Conservation (phyloP, 2,113 vertebrate genomes). For the Poecile atricapillus region DNA sequence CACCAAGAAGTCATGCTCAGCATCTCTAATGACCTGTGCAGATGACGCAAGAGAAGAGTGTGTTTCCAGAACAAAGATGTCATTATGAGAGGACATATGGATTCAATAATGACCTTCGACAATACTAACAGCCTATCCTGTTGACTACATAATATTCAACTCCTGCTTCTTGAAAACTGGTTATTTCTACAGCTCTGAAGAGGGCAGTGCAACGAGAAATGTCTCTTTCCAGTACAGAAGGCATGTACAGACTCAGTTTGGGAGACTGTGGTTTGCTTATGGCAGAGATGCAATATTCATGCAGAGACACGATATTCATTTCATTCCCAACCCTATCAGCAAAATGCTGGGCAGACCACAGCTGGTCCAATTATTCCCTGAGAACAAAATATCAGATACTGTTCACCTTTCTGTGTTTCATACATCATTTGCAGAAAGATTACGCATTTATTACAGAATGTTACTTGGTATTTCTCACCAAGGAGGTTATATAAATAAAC, state of each 20-base stretch:
- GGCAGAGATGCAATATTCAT: neutral
- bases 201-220: neutral
- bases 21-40: neutral
- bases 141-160: neutral
- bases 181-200: neutral
- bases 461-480: constrained; percentile 7
- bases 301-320: neutral
- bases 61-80: constrained; percentile 9
- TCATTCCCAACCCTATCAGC: neutral
- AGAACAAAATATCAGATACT: neutral
- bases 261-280: neutral
- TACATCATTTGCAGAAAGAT: neutral
- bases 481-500: constrained; percentile 38
- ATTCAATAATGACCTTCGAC: constrained; percentile 2
- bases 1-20: neutral
- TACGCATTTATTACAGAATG: neutral
- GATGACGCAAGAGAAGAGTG: neutral
- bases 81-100: neutral
- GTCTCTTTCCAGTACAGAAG: neutral
- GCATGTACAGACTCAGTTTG: neutral
- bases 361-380: neutral
- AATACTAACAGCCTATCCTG: neutral
- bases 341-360: neutral
- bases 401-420: neutral
- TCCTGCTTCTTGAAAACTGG: neutral